Percentiles rank a stretch among this genome's conserved stretches.
Conservation (phyloP, 2,113 vertebrate genomes). For the Zosterops borbonicus region DNA sequence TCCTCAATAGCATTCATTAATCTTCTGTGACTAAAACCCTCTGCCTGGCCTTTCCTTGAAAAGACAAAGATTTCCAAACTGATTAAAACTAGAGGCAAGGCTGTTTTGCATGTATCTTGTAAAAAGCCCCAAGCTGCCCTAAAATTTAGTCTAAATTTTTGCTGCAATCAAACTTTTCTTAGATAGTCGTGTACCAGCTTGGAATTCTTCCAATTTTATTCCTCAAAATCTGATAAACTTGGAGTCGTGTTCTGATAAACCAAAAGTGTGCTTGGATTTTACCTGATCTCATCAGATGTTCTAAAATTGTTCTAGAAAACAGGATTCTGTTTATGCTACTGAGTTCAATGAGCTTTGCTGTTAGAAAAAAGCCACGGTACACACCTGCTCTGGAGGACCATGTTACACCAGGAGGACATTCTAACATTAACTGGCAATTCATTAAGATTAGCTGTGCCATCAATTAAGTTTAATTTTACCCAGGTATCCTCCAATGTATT, state of each 20-base stretch:
- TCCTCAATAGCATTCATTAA: neutral
- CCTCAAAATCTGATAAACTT: neutral
- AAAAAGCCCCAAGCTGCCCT: neutral
- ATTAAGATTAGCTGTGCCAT: neutral
- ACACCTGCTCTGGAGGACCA: fast-evolving
- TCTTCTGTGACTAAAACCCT: neutral
- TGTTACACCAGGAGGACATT: neutral
- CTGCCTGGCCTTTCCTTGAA: neutral
- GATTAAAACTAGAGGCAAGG: neutral
- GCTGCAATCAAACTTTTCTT: neutral
- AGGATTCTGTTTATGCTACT: neutral
- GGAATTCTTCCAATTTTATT: neutral
- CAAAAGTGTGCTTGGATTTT: neutral
- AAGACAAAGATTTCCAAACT: neutral
- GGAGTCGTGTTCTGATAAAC: neutral
- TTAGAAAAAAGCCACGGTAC: neutral
- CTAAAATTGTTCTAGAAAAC: neutral
- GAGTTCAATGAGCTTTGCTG: neutral
- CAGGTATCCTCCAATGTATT: neutral
- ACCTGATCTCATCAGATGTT: neutral
- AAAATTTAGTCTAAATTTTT: neutral
- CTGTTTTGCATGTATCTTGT: neutral
- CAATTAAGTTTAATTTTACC: neutral
- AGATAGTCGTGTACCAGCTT: no score
- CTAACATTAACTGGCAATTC: neutral